Evolutionary conservation across 2,888 invertebrate genomes (phyloP), one percentile per base, ranked within the genome.

Genomic region (Himalopsyche japonica): DNA sequence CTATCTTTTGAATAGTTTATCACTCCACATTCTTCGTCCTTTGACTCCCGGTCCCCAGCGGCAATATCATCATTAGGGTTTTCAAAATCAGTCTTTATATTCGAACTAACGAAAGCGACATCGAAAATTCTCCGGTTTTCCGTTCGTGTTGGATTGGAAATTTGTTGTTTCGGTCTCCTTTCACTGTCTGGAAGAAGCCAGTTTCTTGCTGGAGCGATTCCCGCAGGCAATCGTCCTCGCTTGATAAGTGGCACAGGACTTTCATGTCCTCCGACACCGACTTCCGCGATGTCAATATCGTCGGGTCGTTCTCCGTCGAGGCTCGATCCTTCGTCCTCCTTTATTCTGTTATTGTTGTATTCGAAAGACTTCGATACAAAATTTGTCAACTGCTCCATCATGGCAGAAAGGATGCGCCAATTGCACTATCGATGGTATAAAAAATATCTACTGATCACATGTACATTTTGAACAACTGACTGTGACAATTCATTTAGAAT

Each of bases 331-430:
- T 84, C 86, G 80, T 87, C 87, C 77, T 87, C 87, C 83, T 86
- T 86, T 30, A 86, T 85, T 20, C 82, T 70, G 76, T 86, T 86
- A 86, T 90, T 91, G 87, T 91, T 91, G 88, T 94, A 94, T 89
- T 95, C 95, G 91, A 97, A 95, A 86, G 97, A 96, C 92, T 97
- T 97, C 89, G 96, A 96, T 89, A 97, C 97, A 93, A 97, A 97
- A 93, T 97, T 96, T 89, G 97, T 96, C 91, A 97, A 94, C 93
- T 97, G 96, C 93, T 97, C 97, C 97, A 97, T 97, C 91, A 90
- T 91, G 70, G 70, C 70, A 70, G 12, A 70, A 70, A 70, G 15
- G 10, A 27, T 70, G 15, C 27, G 15, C 24, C 70, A 70, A 4
- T 15, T 70, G 4, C 70, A 70, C 70, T 70, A 12, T 70, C 27